Percentiles rank a stretch among this genome's conserved stretches.
Conservation (phyloP, 1,140 invertebrate genomes). For the Bombyx mandarina region DNA sequence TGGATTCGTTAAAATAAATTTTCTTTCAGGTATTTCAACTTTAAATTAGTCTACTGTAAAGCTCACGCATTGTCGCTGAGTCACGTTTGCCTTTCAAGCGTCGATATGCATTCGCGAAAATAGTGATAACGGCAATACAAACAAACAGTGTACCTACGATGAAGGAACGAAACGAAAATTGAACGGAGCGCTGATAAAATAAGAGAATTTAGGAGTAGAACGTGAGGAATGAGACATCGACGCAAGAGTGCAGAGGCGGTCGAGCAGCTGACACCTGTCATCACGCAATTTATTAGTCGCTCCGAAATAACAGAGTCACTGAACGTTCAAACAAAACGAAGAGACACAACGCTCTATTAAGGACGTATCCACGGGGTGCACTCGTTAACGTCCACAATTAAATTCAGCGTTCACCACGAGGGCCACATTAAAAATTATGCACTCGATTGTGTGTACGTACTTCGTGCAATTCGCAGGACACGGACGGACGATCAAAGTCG, state of each 20-base stretch:
- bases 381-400: slow-evolving; percentile 43
- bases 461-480: slow-evolving; percentile 7
- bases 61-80: too few relatives aligned
- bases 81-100: too few relatives aligned
- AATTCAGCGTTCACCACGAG: slow-evolving; percentile 33
- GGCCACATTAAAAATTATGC: slow-evolving; percentile 23
- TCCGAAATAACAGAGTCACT: slow-evolving; percentile 65
- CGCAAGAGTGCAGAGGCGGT: slow-evolving; percentile 68
- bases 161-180: slow-evolving; percentile 61
- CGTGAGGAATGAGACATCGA: slow-evolving; percentile 68
- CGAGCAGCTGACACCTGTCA: slow-evolving; percentile 68
- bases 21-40: too few relatives aligned
- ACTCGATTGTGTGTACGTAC: slow-evolving; percentile 7
- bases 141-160: slow-evolving; percentile 40
- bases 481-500: neutral
- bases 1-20: too few relatives aligned
- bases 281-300: slow-evolving; percentile 68
- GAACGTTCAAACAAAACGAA: slow-evolving; percentile 63
- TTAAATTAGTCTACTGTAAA: too few relatives aligned
- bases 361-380: slow-evolving; percentile 44
- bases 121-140: slow-evolving; percentile 46
- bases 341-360: slow-evolving; percentile 62
- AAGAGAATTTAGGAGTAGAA: slow-evolving; percentile 65
- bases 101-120: neutral
- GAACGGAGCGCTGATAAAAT: slow-evolving; percentile 67